Evolutionary conservation across 2,888 invertebrate species (phyloP).

Genomic region (Elaeidobius kamerunicus): DNA sequence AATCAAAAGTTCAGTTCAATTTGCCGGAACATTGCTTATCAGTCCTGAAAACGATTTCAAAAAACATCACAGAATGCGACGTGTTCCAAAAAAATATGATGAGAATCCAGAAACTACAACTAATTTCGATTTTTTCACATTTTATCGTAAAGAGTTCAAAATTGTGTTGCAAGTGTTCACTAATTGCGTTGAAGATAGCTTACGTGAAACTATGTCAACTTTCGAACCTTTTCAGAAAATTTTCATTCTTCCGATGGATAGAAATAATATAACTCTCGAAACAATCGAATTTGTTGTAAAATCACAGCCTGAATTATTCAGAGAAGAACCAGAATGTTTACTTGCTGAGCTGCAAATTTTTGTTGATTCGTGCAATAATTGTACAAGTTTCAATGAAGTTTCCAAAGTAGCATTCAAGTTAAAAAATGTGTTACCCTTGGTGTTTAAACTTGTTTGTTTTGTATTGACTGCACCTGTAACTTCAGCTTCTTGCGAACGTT

Average conservation of each 20-base stretch:
- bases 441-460: not conserved
- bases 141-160: not conserved
- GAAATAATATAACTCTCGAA: not conserved
- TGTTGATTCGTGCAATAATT: not conserved
- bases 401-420: not conserved
- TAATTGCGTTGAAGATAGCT: not conserved
- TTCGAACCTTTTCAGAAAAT: not conserved
- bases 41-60: not conserved
- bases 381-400: not conserved
- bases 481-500: not conserved
- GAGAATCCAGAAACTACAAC: not conserved
- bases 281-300: not conserved
- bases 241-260: not conserved
- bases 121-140: not conserved
- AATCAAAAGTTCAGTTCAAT: slow-evolving; percentile 1
- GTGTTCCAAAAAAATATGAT: not conserved
- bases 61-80: not conserved
- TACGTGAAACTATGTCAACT: not conserved
- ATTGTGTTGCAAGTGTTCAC: not conserved
- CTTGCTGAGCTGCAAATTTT: not conserved
- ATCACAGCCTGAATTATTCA: not conserved
- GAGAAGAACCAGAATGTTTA: not conserved
- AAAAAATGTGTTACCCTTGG: not conserved
- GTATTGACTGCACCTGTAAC: not conserved
- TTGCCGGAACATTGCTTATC: not conserved